Conservation (phyloP, 2,797 vertebrate species). For the Leptoclinus maculatus region DNA sequence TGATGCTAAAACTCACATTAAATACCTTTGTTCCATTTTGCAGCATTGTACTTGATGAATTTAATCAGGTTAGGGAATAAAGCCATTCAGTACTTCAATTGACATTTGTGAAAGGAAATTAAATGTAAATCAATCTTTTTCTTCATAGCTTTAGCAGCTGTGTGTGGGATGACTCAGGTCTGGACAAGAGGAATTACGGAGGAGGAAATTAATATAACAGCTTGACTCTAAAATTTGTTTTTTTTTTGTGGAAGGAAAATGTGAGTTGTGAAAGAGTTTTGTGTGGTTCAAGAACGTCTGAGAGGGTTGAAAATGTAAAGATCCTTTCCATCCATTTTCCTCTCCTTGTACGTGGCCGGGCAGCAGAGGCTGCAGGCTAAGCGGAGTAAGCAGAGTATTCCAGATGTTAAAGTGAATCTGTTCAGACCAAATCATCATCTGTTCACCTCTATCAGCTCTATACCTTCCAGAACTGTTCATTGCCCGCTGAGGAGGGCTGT, state of each 20-base stretch:
- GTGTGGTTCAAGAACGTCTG: neutral
- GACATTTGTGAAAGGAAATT: conserved; percentile 9
- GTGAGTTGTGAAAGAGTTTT: neutral
- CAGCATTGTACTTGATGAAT: neutral
- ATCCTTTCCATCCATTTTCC: neutral
- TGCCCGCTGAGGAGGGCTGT: neutral
- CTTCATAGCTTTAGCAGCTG: conserved; percentile 52
- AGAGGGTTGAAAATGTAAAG: neutral
- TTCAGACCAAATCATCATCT: neutral
- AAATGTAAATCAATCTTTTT: conserved; percentile 27
- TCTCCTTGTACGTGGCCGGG: neutral
- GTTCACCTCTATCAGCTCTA: neutral
- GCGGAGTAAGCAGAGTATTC: neutral
- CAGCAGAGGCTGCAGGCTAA: neutral
- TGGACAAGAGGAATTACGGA: conserved; percentile 25
- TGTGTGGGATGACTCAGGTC: conserved; percentile 53
- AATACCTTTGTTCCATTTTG: neutral
- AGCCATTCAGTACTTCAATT: conserved; percentile 4
- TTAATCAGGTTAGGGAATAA: conserved; percentile 1
- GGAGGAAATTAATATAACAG: conserved; percentile 39
- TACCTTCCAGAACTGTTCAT: neutral
- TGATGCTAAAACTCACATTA: conserved; percentile 5
- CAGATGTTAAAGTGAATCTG: neutral
- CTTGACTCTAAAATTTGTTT: neutral
- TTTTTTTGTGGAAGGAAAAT: conserved; percentile 15